Evolutionary conservation across 1,140 invertebrate genomes (phyloP), one percentile per base, ranked within the genome.

Genomic region (Atta colombica): DNA sequence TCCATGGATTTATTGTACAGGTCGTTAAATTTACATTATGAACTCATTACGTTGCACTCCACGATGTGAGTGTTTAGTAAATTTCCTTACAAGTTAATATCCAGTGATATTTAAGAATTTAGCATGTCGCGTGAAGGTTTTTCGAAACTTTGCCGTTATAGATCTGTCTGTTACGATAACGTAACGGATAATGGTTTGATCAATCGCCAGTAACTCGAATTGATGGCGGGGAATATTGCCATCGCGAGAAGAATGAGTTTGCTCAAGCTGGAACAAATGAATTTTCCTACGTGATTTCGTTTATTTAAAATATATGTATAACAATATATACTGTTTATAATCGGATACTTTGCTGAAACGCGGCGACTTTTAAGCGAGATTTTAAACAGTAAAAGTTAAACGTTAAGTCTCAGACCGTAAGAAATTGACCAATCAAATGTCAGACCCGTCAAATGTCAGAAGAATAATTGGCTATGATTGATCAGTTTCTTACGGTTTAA

Each of bases 141-240:
- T 51, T 35, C 51, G 21, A 71, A 10, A 6, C 31, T 21, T 53
- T 31, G 16, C 35, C 16, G 58, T 55, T 39, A 14, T 39, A 71
- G 49, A 71, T 49, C 60, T 51, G 39, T 65, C 75, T 28, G 18
- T 78, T 65, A 65, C 51, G 45, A 69, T 7, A 45, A 49, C 51
- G 10, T 18, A 18, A 18, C 35, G 31, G 51, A 39, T 81, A 81
- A 81, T 71, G 21, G 10, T 28, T 16, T 31, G 49, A 69, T 2
- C 25, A 18, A 82, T 71, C 31, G n/a, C 18, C 51, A 3, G 35
- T 61, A n/a, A 3, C 6, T 53, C 25, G 51, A 71, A 82, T 61
- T 61, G 53, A 3, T 72, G 10, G 14, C 18, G 78, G 18, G 16
- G 18, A n/a, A 72, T 82, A 72, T 72, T 1, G 18, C 18, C 7